phyloP scores from a whole-genome alignment of 2,797 vertebrate species.

The Epinephelus awoara region DNA sequence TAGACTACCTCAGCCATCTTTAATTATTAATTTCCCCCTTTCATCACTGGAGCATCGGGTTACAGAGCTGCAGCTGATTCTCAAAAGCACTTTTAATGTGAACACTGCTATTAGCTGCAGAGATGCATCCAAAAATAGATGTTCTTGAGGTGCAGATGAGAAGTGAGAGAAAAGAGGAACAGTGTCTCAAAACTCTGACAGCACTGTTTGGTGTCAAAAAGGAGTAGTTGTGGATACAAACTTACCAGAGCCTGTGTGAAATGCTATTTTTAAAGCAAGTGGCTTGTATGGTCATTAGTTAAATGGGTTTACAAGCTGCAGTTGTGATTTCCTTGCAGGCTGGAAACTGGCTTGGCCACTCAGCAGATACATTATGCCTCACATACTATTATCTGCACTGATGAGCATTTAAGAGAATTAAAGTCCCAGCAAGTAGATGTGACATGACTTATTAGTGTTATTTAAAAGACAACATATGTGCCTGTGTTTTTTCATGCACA shows the following conservation, averaged over 20 bases:
- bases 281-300: conserved; percentile 8
- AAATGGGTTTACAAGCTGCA: conserved; percentile 34
- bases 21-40: conserved; percentile 56
- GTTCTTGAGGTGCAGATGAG: conserved; percentile 36
- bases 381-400: not conserved
- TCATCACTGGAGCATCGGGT: conserved; percentile 34
- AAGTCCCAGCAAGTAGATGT: not conserved
- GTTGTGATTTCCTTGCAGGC: conserved; percentile 12
- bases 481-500: not conserved
- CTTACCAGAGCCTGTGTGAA: not conserved
- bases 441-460: not conserved
- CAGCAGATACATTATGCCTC: conserved; percentile 9
- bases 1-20: conserved; percentile 29
- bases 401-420: not conserved
- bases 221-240: not conserved
- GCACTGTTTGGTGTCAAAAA: conserved; percentile 1
- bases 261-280: not conserved
- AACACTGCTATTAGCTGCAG: conserved; percentile 20
- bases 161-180: conserved; percentile 30
- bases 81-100: conserved; percentile 25
- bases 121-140: conserved; percentile 71
- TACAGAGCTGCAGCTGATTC: conserved; percentile 41
- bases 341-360: conserved; percentile 39
- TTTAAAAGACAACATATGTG: conserved; percentile 7
- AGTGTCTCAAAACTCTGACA: conserved; percentile 29